A percentile compares a stretch with the other conserved stretches of the same genome.
Evolutionary conservation across 2,888 invertebrate species (phyloP).

Genomic region (Meloe dianella): DNA sequence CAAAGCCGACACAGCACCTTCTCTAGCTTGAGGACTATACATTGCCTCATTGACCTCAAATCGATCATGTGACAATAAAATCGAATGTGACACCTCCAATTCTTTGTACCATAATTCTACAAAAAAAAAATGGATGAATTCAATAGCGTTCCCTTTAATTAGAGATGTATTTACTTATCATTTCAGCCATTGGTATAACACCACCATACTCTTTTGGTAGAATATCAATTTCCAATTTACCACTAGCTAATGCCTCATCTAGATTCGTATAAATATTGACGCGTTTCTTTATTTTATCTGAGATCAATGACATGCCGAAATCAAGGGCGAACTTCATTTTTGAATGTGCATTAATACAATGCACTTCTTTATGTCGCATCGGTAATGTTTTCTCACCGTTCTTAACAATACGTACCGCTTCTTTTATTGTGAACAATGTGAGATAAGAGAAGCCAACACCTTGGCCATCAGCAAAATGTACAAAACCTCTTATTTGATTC

Average conservation of each 20-base stretch:
- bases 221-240: constrained; percentile 57
- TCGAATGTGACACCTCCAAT: constrained; percentile 66
- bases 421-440: constrained; percentile 78
- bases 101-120: constrained; percentile 76
- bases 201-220: constrained; percentile 85
- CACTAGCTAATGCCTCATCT: constrained; percentile 63
- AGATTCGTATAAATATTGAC: constrained; percentile 70
- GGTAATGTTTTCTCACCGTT: constrained; percentile 82
- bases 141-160: neutral
- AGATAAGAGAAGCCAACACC: constrained; percentile 78
- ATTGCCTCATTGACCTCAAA: constrained; percentile 73
- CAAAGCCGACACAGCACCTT: constrained; percentile 77
- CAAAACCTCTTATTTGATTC: constrained; percentile 77
- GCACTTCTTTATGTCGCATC: constrained; percentile 80
- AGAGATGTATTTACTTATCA: constrained; percentile 84
- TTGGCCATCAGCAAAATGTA: constrained; percentile 78
- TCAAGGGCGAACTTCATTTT: constrained; percentile 78
- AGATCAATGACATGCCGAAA: constrained; percentile 77
- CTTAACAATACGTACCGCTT: constrained; percentile 79
- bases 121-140: constrained; percentile 13
- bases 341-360: constrained; percentile 76
- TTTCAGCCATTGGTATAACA: constrained; percentile 79
- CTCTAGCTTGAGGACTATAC: constrained; percentile 73
- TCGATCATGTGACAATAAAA: constrained; percentile 70
- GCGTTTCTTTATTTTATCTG: constrained; percentile 77